Conservation (phyloP, 2,797 vertebrate species). For the Schizopygopsis malacanthus region DNA sequence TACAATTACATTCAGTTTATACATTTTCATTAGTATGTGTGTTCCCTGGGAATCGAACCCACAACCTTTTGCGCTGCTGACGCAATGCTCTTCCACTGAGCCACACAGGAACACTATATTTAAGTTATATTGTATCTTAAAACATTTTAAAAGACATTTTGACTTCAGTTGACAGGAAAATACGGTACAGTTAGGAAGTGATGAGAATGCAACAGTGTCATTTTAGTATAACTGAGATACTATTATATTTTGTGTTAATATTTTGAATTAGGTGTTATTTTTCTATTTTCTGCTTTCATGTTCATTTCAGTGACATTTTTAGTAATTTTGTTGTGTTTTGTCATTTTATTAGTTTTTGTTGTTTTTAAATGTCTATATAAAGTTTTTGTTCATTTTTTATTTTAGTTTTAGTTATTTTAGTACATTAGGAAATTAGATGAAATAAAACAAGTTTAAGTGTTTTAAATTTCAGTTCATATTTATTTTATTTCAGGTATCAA, state of each 20-base stretch:
- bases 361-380: too few relatives aligned
- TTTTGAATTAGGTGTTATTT: not conserved
- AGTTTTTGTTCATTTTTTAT: not conserved
- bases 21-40: too few relatives aligned
- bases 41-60: too few relatives aligned
- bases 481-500: too few relatives aligned
- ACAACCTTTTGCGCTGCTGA: too few relatives aligned
- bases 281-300: not conserved
- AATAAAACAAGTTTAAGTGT: too few relatives aligned
- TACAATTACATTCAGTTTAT: too few relatives aligned
- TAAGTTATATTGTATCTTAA: not conserved
- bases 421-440: too few relatives aligned
- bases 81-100: too few relatives aligned
- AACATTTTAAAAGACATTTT: not conserved
- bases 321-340: not conserved
- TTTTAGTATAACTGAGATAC: not conserved
- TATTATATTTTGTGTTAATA: not conserved
- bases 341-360: not conserved
- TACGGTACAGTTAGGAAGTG: not conserved
- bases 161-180: not conserved
- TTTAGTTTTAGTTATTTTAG: too few relatives aligned
- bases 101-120: too few relatives aligned
- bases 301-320: not conserved
- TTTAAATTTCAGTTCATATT: too few relatives aligned
- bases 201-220: not conserved